A percentile compares a stretch with the other conserved stretches of the same genome.
Conservation (phyloP, 2,888 invertebrate species). For the Labia minor region DNA sequence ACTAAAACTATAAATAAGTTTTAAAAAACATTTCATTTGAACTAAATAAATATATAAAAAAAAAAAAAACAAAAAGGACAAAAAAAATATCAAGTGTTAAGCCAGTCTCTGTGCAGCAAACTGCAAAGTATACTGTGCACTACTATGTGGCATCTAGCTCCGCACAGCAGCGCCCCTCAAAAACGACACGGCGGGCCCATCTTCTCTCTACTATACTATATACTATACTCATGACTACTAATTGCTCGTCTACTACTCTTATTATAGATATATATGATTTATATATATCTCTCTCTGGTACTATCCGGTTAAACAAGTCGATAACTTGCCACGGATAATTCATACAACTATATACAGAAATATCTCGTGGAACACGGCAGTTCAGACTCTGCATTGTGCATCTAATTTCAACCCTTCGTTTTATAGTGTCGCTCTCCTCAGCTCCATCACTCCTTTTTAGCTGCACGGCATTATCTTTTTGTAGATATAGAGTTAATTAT, state of each 20-base stretch:
- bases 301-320: constrained; percentile 27
- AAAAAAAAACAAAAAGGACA: background rate
- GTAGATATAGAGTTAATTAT: no score
- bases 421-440: constrained; percentile 21
- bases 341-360: constrained; percentile 18
- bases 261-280: constrained; percentile 17
- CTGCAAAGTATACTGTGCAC: constrained; percentile 5
- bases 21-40: constrained; percentile 16
- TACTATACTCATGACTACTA: constrained; percentile 13
- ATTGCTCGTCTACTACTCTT: background rate
- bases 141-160: constrained; percentile 15
- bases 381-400: constrained; percentile 27
- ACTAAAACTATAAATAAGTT: constrained; percentile 21
- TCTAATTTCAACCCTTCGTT: constrained; percentile 23
- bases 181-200: constrained; percentile 2
- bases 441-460: background rate
- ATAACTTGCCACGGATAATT: constrained; percentile 26
- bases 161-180: constrained; percentile 21
- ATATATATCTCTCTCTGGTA: constrained; percentile 18
- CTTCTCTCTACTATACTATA: constrained; percentile 5
- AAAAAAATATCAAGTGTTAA: constrained; percentile 25
- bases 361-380: constrained; percentile 19
- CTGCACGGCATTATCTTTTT: background rate
- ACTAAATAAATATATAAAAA: constrained; percentile 19
- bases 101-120: constrained; percentile 25